phyloP scores from a whole-genome alignment of 2,888 invertebrate genomes.

The Busseola fusca region DNA sequence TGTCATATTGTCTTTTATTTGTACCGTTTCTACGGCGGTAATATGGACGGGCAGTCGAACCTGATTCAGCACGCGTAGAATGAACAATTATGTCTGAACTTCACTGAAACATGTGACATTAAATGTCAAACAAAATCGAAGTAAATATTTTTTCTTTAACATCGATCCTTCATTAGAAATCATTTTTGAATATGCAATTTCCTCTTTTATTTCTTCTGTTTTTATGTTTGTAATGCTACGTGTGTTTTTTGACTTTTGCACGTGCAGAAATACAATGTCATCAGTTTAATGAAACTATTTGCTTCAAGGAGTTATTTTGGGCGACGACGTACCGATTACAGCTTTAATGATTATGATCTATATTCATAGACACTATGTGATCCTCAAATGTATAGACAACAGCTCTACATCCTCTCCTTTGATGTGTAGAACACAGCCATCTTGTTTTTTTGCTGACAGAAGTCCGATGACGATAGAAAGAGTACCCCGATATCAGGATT shows the following conservation, averaged over 20 bases:
- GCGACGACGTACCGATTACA: not conserved
- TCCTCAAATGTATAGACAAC: conserved; percentile 1
- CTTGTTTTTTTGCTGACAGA: not conserved
- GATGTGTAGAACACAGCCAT: conserved; percentile 20
- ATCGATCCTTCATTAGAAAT: too few species aligned
- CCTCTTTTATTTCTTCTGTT: not conserved
- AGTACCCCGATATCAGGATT: conserved; percentile 6
- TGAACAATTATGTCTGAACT: too few species aligned
- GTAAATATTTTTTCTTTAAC: too few species aligned
- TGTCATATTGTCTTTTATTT: too few species aligned
- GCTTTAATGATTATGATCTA: not conserved
- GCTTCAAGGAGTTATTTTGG: not conserved
- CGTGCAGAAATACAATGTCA: not conserved
- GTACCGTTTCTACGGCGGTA: not conserved
- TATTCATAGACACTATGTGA: not conserved
- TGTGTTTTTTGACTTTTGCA: not conserved
- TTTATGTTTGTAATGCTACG: not conserved
- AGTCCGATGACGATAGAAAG: not conserved
- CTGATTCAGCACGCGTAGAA: too few species aligned
- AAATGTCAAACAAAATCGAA: too few species aligned
- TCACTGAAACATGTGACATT: too few species aligned
- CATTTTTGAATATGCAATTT: too few species aligned
- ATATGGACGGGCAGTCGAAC: too few species aligned
- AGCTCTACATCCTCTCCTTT: conserved; percentile 11
- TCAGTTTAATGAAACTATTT: not conserved